These are phyloP conservation scores for Monoplex corrugatus DNA, from an alignment of 2,888 invertebrate species.

Conservation along the genomic window DNA sequence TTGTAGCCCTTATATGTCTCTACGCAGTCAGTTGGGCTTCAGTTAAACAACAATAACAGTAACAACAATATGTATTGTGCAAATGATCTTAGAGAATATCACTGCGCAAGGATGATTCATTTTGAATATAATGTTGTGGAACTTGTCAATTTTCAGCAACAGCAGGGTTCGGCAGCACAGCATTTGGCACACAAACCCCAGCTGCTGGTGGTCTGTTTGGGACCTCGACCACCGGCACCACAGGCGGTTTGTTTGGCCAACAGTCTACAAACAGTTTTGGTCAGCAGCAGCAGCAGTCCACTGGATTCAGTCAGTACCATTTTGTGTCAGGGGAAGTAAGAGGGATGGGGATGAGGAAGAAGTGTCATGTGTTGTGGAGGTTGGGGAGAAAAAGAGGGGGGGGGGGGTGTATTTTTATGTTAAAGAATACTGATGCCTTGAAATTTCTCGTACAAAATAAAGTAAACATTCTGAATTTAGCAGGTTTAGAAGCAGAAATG, in stretches of 20 bases:
- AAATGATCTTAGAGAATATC: not conserved
- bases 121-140: not conserved
- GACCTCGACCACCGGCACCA: conserved; percentile 51
- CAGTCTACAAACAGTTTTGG: conserved; percentile 63
- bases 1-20: too few relatives aligned
- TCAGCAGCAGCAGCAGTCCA: conserved; percentile 49
- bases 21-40: too few relatives aligned
- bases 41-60: not conserved
- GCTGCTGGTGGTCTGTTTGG: conserved; percentile 66
- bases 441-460: not conserved
- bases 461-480: not conserved
- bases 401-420: not conserved
- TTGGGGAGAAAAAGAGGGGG: not conserved
- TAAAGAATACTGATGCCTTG: not conserved
- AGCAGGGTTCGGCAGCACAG: conserved; percentile 52
- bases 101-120: not conserved
- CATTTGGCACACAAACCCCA: conserved; percentile 58
- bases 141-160: conserved; percentile 50
- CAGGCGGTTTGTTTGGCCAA: conserved; percentile 61
- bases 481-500: too few relatives aligned
- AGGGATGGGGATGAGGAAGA: not conserved
- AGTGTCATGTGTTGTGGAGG: too few relatives aligned
- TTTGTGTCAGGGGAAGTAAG: not conserved
- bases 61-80: not conserved
- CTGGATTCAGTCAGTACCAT: conserved; percentile 62